Evolutionary conservation across 2,797 vertebrate species (phyloP).

Genomic region (Danio jaintianensis): DNA sequence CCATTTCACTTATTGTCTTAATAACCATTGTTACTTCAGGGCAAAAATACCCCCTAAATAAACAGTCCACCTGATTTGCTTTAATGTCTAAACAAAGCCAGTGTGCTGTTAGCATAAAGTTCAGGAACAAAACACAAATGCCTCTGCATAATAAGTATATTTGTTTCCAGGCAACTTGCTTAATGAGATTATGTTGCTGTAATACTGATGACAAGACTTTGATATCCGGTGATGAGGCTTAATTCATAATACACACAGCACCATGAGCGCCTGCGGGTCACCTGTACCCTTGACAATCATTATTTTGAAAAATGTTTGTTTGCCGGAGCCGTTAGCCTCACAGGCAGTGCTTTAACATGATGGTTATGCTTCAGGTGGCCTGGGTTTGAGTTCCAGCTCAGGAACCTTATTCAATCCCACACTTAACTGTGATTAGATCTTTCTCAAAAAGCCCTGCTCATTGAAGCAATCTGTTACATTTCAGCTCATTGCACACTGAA

Average conservation of each 20-base stretch:
- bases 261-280: neutral
- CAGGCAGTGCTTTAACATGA: no score
- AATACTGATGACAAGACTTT: constrained; percentile 12
- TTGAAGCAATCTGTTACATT: no score
- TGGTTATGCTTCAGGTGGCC: no score
- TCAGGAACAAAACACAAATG: constrained; percentile 3
- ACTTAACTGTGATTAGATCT: no score
- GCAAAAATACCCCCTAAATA: neutral
- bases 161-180: neutral
- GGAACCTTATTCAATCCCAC: no score
- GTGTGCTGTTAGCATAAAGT: neutral
- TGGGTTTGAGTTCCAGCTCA: no score
- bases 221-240: neutral
- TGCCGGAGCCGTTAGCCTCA: no score
- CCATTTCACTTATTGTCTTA: neutral
- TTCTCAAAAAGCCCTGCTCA: no score
- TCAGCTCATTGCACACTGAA: no score
- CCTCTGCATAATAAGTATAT: neutral
- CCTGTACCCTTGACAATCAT: neutral
- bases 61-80: neutral
- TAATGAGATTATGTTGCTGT: constrained; percentile 5
- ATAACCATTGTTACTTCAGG: neutral
- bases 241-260: neutral
- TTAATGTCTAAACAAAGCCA: neutral
- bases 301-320: neutral